Evolutionary conservation across 1,140 invertebrate species (phyloP), one percentile per base, ranked within the genome.

Genomic region (Agrypnia vestita): DNA sequence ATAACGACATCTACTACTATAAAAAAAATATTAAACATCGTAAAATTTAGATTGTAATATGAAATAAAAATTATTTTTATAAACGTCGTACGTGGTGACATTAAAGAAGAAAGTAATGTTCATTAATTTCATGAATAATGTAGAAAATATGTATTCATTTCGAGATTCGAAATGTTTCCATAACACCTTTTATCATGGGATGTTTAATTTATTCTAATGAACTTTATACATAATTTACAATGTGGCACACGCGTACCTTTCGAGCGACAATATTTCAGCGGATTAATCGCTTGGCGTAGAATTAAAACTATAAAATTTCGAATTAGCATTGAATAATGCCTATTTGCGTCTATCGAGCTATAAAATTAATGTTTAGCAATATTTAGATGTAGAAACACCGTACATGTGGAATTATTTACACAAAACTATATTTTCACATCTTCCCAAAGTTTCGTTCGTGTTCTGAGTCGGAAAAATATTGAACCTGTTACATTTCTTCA

Each of bases 261-360:
- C 35, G 46, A 69, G 46, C 35, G 46, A 46, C 64, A 69, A 69
- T 69, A 69, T 69, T 69, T 69, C 17, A 69, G 44, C 44, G 13
- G 13, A 69, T 69, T 69, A 69, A 69, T 69, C 64, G 64, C n/a
- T 17, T 69, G 35, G 64, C 15, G 44, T 55, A 73, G 51, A 73
- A 73, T 73, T 55, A 73, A 73, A 53, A 51, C 71, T 53, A 73
- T 73, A 73, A 73, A 73, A 55, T 71, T 56, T 53, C 21, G 49
- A 44, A 73, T 73, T 73, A 73, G 53, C 71, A 73, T 53, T 21
- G 71, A 49, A 73, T 73, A 55, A 55, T 73, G 13, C 71, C 71
- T 55, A 73, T 53, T 73, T 56, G 71, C 25, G 71, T 73, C 4
- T 35, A 49, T 25, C 47, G 3, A n/a, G 44, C 44, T 3, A 49